phyloP scores from a whole-genome alignment of 2,888 invertebrate species.

The Gnatocerus cornutus region DNA sequence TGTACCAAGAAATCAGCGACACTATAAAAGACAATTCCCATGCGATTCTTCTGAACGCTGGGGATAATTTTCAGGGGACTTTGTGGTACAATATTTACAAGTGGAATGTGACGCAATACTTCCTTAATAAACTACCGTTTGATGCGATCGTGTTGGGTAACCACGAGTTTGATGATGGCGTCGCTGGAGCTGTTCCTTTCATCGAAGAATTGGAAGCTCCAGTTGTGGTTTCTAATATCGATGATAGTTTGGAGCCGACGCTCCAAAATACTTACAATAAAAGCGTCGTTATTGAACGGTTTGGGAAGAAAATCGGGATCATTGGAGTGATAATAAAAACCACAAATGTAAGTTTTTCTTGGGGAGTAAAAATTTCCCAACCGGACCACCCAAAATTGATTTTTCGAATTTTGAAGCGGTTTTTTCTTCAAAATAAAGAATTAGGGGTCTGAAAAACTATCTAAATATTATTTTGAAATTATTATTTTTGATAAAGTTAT shows the following conservation, averaged over 20 bases:
- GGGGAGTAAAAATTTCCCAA: too few relatives aligned
- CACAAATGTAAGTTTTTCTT: slow-evolving; percentile 77
- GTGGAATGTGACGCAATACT: slow-evolving; percentile 61
- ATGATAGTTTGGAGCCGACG: slow-evolving; percentile 79
- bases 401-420: too few relatives aligned
- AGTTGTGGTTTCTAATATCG: slow-evolving; percentile 85
- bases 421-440: too few relatives aligned
- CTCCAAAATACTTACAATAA: slow-evolving; percentile 77
- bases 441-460: too few relatives aligned
- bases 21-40: slow-evolving; percentile 21
- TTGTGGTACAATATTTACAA: slow-evolving; percentile 84
- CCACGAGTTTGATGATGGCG: slow-evolving; percentile 88
- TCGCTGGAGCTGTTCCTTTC: slow-evolving; percentile 83
- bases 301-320: slow-evolving; percentile 81
- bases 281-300: slow-evolving; percentile 77
- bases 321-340: slow-evolving; percentile 84
- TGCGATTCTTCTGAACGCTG: slow-evolving; percentile 77
- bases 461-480: too few relatives aligned
- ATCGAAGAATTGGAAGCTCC: slow-evolving; percentile 77
- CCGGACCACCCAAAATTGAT: too few relatives aligned
- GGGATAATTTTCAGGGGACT: slow-evolving; percentile 89
- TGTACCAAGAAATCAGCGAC: slow-evolving; percentile 72
- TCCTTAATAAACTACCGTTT: slow-evolving; percentile 67
- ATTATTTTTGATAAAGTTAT: too few relatives aligned
- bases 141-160: slow-evolving; percentile 89